Percentiles rank a stretch among this genome's conserved stretches.
Evolutionary conservation across 2,888 invertebrate genomes (phyloP).

Genomic region (Xanthostigma xanthostigma): DNA sequence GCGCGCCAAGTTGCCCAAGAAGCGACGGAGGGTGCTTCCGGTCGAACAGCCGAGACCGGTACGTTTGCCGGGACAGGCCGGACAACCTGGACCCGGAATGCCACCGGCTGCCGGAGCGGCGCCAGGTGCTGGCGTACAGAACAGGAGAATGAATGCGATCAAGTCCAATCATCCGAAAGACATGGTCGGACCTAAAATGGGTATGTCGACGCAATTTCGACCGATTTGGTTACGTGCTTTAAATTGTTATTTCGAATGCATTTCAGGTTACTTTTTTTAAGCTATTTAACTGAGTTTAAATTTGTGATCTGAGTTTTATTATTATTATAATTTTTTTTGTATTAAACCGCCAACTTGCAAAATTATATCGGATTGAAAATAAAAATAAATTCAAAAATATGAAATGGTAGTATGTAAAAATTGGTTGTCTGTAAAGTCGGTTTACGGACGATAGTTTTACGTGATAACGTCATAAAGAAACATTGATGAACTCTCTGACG

Average conservation of each 20-base stretch:
- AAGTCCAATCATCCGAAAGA: slow-evolving; percentile 78
- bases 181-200: slow-evolving; percentile 59
- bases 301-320: not conserved
- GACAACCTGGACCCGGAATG: slow-evolving; percentile 17
- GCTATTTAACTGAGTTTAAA: not conserved
- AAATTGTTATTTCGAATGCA: not conserved
- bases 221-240: slow-evolving; percentile 1
- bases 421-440: too few relatives aligned
- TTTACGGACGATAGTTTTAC: too few relatives aligned
- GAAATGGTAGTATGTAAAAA: too few relatives aligned
- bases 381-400: too few relatives aligned
- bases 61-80: slow-evolving; percentile 31
- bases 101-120: slow-evolving; percentile 36
- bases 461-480: too few relatives aligned
- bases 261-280: not conserved
- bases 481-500: too few relatives aligned
- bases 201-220: slow-evolving; percentile 32
- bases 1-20: slow-evolving; percentile 96
- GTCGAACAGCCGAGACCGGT: slow-evolving; percentile 80
- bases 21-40: slow-evolving; percentile 88
- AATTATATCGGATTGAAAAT: too few relatives aligned
- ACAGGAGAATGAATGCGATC: slow-evolving; percentile 72
- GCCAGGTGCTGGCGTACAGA: slow-evolving; percentile 40
- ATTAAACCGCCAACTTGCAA: not conserved
- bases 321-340: not conserved